Conservation (phyloP, 1,140 invertebrate genomes). For the Aleiodes sp. region DNA sequence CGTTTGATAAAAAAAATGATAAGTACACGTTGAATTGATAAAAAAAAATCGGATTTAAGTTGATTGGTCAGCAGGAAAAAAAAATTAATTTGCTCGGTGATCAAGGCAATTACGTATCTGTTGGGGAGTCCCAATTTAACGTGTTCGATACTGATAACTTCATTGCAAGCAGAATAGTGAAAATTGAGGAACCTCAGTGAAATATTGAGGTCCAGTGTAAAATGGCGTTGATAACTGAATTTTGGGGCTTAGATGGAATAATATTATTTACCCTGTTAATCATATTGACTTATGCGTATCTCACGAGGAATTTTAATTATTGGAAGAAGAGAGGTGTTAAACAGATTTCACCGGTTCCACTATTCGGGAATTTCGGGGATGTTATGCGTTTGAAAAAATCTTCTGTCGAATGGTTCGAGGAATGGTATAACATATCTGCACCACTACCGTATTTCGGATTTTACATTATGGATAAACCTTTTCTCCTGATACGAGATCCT, state of each 20-base stretch:
- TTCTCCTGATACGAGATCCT: constrained; percentile 60
- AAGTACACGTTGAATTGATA: too few species aligned
- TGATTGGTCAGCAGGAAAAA: too few species aligned
- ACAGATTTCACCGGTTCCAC: constrained; percentile 46
- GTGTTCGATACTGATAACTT: too few species aligned
- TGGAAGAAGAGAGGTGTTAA: constrained; percentile 54
- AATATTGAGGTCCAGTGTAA: too few species aligned
- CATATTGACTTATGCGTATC: constrained; percentile 47
- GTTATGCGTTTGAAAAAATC: constrained; percentile 34
- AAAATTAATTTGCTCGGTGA: too few species aligned
- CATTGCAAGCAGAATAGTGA: neutral
- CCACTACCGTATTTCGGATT: constrained; percentile 48
- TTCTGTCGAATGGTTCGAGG: constrained; percentile 25
- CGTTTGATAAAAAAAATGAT: too few species aligned
- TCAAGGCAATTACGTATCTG: too few species aligned
- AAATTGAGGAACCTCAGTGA: too few species aligned
- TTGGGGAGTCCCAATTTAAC: too few species aligned
- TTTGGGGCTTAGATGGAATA: constrained; percentile 33
- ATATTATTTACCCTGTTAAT: constrained; percentile 38
- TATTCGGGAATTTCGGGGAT: constrained; percentile 53
- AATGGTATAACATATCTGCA: constrained; percentile 37
- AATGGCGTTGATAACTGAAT: constrained; percentile 38
- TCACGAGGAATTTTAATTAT: constrained; percentile 57
- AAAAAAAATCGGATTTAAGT: too few species aligned
- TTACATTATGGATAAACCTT: constrained; percentile 57